Conservation (phyloP, 1,140 invertebrate genomes). For the Amphibalanus amphitrite region DNA sequence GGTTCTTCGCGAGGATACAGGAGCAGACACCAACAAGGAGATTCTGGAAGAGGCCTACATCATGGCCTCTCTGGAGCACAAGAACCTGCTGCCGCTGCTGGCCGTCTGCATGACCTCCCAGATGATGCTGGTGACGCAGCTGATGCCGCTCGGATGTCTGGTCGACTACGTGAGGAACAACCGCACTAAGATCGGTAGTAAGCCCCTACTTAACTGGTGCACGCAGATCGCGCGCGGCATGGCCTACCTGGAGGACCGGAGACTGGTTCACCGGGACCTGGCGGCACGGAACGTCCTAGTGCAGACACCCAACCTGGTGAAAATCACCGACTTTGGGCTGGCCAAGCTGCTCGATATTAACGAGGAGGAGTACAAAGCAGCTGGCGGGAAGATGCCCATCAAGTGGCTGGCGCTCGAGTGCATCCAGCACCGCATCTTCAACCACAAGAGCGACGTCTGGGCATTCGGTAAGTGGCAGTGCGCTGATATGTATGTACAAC, state of each 20-base stretch:
- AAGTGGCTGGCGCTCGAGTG: slow-evolving; percentile 97
- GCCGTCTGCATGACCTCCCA: slow-evolving; percentile 95
- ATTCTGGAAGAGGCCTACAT: slow-evolving; percentile 95
- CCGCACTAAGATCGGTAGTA: slow-evolving; percentile 74
- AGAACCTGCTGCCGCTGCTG: slow-evolving; percentile 77
- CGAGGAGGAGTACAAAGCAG: slow-evolving; percentile 90
- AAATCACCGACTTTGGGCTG: slow-evolving; percentile 96
- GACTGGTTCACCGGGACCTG: slow-evolving; percentile 87
- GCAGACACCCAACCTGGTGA: slow-evolving; percentile 80
- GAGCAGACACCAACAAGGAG: slow-evolving; percentile 80
- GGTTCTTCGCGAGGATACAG: slow-evolving; percentile 61
- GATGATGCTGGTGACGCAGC: slow-evolving; percentile 93
- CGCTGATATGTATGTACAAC: no score
- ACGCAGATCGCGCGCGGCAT: slow-evolving; percentile 95
- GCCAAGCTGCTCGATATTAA: slow-evolving; percentile 87
- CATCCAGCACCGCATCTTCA: slow-evolving; percentile 87
- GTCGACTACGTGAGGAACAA: slow-evolving; percentile 88
- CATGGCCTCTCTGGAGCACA: slow-evolving; percentile 94
- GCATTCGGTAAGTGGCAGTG: slow-evolving; percentile 64
- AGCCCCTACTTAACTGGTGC: slow-evolving; percentile 88
- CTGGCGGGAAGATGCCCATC: slow-evolving; percentile 95
- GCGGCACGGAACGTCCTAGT: slow-evolving; percentile 93
- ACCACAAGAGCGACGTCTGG: slow-evolving; percentile 97
- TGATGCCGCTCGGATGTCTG: slow-evolving; percentile 91
- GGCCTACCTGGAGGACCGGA: slow-evolving; percentile 86